A percentile compares a stretch with the other conserved stretches of the same genome.
Conservation (phyloP, 2,113 vertebrate species). For the Oryzias woworae region DNA sequence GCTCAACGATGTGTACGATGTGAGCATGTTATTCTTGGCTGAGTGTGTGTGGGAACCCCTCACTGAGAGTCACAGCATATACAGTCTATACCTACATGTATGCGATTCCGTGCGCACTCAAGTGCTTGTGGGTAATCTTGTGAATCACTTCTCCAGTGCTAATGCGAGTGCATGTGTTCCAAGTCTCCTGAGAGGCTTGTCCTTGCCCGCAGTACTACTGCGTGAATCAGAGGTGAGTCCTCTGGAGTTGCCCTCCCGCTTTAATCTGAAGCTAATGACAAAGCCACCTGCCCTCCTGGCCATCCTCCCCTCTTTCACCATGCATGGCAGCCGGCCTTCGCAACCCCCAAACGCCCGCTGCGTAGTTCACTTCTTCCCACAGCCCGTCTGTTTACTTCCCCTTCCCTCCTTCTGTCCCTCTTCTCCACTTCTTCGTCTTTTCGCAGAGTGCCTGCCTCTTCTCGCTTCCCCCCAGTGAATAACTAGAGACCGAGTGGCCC, state of each 20-base stretch:
- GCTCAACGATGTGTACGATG: slow-evolving; percentile 32
- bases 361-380: slow-evolving; percentile 29
- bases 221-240: slow-evolving; percentile 74
- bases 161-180: slow-evolving; percentile 34
- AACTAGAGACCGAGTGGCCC: slow-evolving; percentile 37
- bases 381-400: slow-evolving; percentile 27
- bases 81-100: slow-evolving; percentile 23
- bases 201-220: slow-evolving; percentile 65
- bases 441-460: slow-evolving; percentile 48
- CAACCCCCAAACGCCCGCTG: slow-evolving; percentile 48
- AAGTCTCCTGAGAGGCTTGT: slow-evolving; percentile 62
- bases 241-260: slow-evolving; percentile 66
- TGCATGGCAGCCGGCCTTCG: slow-evolving; percentile 22
- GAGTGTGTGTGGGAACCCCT: slow-evolving; percentile 40
- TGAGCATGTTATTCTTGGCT: slow-evolving; percentile 21
- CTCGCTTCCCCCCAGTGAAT: slow-evolving; percentile 45
- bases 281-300: slow-evolving; percentile 57
- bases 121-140: slow-evolving; percentile 47
- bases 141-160: slow-evolving; percentile 52
- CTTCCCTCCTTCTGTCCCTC: slow-evolving; percentile 29
- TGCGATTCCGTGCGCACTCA: slow-evolving; percentile 21
- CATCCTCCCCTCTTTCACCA: slow-evolving; percentile 7
- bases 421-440: slow-evolving; percentile 30
- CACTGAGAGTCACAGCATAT: slow-evolving; percentile 54
- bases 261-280: slow-evolving; percentile 73